These are phyloP conservation scores for Noctua fimbriata DNA, from an alignment of 2,888 invertebrate species.

Conservation along the genomic window DNA sequence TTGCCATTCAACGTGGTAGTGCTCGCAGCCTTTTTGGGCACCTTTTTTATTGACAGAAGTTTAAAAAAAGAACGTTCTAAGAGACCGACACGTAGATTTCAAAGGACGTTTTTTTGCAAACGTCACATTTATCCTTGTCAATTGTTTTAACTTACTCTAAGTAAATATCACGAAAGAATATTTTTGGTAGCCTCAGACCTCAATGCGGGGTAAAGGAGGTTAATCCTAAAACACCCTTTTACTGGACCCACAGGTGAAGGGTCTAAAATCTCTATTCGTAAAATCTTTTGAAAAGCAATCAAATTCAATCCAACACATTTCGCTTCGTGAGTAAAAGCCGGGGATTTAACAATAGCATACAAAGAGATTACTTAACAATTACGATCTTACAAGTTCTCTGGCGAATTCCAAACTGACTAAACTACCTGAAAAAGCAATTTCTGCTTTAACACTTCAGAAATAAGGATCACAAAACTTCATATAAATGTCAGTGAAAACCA, in stretches of 20 bases:
- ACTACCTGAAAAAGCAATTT: slow-evolving; percentile 6
- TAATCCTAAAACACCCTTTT: background rate
- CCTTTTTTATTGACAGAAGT: background rate
- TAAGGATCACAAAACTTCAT: background rate
- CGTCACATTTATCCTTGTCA: background rate
- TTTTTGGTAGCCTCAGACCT: background rate
- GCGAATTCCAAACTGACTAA: slow-evolving; percentile 4
- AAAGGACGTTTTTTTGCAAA: background rate
- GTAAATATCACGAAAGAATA: background rate
- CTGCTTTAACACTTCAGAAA: background rate
- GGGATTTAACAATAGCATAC: slow-evolving; percentile 39
- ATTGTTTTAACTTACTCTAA: background rate
- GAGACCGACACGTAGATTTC: background rate
- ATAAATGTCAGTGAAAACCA: background rate
- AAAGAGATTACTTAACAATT: slow-evolving; percentile 43
- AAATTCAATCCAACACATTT: slow-evolving; percentile 34
- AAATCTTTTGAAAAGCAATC: slow-evolving; percentile 18
- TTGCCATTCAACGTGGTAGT: background rate
- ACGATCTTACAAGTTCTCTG: slow-evolving; percentile 15
- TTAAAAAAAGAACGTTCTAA: slow-evolving; percentile 1
- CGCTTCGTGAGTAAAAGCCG: slow-evolving; percentile 12
- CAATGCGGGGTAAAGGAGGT: background rate
- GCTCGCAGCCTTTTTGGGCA: background rate
- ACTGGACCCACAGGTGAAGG: background rate
- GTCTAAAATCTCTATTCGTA: slow-evolving; percentile 1